A percentile compares a stretch with the other conserved stretches of the same genome.
Conservation (phyloP, 2,797 vertebrate genomes). For the Antennarius maculatus region DNA sequence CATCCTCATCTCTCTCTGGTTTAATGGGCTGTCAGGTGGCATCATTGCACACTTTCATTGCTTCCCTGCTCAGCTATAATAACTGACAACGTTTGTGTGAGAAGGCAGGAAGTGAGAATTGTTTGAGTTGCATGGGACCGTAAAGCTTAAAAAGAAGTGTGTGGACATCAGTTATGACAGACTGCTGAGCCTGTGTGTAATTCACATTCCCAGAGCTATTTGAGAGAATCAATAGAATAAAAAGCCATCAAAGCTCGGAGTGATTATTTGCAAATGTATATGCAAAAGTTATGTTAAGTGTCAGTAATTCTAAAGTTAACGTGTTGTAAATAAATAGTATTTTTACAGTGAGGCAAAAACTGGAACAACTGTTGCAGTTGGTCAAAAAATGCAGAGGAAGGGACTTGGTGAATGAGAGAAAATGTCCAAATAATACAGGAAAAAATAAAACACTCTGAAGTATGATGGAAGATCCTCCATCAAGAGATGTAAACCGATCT, state of each 20-base stretch:
- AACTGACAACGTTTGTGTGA: constrained; percentile 8
- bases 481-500: no score
- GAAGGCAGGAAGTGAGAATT: background rate
- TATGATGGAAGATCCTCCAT: no score
- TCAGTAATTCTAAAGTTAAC: no score
- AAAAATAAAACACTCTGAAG: no score
- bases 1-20: constrained; percentile 66
- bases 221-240: background rate
- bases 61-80: constrained; percentile 32
- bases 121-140: background rate
- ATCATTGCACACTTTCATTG: constrained; percentile 53
- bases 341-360: no score
- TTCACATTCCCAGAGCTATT: background rate
- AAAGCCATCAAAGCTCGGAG: background rate
- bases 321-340: no score
- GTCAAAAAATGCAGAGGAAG: no score
- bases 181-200: background rate
- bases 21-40: constrained; percentile 65
- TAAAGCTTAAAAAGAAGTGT: background rate
- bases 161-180: constrained; percentile 3
- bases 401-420: no score
- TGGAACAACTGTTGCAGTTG: no score
- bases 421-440: no score
- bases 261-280: background rate
- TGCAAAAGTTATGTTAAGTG: background rate